Base-by-base conservation (phyloP, 2,113 vertebrate species). In the Mugil cephalus region DNA sequence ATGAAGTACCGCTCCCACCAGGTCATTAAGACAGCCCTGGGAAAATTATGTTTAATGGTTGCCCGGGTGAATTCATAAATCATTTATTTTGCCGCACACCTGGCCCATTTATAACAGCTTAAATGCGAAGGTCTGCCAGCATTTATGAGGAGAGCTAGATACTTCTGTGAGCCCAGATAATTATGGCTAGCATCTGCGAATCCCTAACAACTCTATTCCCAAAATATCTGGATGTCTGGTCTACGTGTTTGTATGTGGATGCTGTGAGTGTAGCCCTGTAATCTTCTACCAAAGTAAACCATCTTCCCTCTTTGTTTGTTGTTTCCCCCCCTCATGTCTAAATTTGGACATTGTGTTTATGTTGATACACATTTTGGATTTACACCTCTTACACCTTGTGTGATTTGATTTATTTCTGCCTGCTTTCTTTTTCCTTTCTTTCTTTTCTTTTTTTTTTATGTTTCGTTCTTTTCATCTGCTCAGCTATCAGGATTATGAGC, bases 401-500 rank as follows among this genome's bases (percentile, higher is more conserved):
- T 62, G 40, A 65, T 58, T 73, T 67, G 54, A 85, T 89, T 82
- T 63, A 65, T 83, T 65, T 80, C 70, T 91, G 86, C 42, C 59
- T 74, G 65, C 82, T 90, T 92, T 95, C n/a, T 91, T 93, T 94
- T 18, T 62, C 30, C 94, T 93, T 90, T 93, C 24, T 91, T 93
- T 94, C 91, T 94, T 87, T 90, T 93, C 14, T n/a, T 93, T 94
- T 18, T 62, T 39, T 94, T 93, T 94, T 95, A 85, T 89, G 92
- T 93, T 90, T 93, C 24, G 91, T 93, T 94, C 91, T 94, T 87
- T 90, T 93, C 14, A 90, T 92, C 93, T 92, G 92, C 94, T 93
- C 95, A 97, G 95, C 96, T 96, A 95, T 95, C 95, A 97, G 95
- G 96, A 97, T 95, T 97, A 97, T 91, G 94, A 96, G 93, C 96